Conservation (phyloP, 2,113 vertebrate species). For the Gopherus flavomarginatus region DNA sequence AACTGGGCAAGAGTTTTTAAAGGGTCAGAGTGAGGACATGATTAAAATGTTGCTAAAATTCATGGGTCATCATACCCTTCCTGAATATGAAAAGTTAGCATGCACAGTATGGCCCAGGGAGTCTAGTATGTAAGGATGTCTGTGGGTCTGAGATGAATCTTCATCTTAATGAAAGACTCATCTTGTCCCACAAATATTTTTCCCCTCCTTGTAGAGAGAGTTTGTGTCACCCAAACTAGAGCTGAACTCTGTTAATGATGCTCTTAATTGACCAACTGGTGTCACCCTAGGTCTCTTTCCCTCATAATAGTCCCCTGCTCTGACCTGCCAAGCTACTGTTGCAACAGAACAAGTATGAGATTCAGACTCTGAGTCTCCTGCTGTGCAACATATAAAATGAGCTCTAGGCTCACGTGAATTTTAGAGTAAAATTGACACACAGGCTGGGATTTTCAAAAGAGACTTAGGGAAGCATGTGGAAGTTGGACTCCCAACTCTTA, state of each 20-base stretch:
- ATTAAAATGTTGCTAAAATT: slow-evolving; percentile 52
- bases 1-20: neutral
- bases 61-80: slow-evolving; percentile 5
- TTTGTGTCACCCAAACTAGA: neutral
- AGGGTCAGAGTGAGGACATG: slow-evolving; percentile 40
- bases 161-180: rapidly evolving
- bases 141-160: neutral
- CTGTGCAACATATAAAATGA: neutral
- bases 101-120: neutral
- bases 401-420: neutral
- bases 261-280: neutral
- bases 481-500: neutral
- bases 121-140: neutral
- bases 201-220: neutral
- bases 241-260: neutral
- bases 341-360: neutral
- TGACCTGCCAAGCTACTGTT: neutral
- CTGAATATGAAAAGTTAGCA: rapidly evolving
- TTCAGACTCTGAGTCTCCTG: neutral
- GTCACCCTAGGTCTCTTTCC: rapidly evolving
- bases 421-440: neutral
- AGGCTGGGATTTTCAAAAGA: neutral
- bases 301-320: neutral
- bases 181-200: neutral
- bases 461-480: neutral